Evolutionary conservation across 2,113 vertebrate genomes (phyloP).

Genomic region (Vidua macroura): DNA sequence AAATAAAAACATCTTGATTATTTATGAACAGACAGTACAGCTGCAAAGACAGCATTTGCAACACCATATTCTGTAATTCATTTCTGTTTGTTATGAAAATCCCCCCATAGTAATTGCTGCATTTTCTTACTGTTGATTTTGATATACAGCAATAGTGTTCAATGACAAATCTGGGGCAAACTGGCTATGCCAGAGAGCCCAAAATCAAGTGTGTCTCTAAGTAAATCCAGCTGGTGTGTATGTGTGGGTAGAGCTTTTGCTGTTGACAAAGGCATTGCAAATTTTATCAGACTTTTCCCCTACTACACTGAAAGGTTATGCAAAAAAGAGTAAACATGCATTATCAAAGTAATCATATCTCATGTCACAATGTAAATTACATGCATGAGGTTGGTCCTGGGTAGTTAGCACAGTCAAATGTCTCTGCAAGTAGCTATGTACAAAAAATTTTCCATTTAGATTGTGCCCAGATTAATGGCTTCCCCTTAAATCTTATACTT

Average conservation of each 20-base stretch:
- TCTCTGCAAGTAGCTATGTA: neutral
- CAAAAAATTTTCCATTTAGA: slow-evolving; percentile 5
- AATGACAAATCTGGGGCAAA: neutral
- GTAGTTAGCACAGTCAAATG: neutral
- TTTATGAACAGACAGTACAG: neutral
- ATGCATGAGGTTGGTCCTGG: neutral
- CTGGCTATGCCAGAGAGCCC: neutral
- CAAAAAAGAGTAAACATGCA: neutral
- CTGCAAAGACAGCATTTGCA: neutral
- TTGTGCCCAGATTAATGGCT: neutral
- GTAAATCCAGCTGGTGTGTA: neutral
- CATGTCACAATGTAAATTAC: slow-evolving; percentile 22
- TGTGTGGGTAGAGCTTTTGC: neutral
- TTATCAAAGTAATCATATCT: slow-evolving; percentile 20
- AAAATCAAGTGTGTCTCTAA: neutral
- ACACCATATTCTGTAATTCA: neutral
- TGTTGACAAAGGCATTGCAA: slow-evolving; percentile 1
- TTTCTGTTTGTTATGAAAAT: neutral
- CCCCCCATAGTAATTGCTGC: neutral
- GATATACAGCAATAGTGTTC: neutral
- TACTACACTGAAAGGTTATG: neutral
- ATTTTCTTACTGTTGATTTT: neutral
- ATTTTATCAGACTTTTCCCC: slow-evolving; percentile 8
- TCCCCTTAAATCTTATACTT: neutral
- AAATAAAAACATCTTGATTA: neutral